Evolutionary conservation across 2,113 vertebrate genomes (phyloP).

Genomic region (Grus americana): DNA sequence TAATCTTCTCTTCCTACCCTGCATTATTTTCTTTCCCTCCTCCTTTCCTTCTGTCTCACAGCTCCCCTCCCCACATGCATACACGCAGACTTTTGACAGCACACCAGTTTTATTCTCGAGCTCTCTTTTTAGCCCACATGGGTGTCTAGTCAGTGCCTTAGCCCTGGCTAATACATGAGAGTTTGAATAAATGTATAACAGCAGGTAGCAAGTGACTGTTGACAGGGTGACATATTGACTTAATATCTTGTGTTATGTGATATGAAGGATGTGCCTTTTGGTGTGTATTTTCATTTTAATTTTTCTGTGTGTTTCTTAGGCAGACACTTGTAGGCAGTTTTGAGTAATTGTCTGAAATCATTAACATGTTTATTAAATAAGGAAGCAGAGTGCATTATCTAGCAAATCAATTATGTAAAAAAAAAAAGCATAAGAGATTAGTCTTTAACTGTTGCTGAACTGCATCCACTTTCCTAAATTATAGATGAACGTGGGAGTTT

Average conservation of each 20-base stretch:
- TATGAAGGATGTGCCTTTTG: conserved; percentile 82
- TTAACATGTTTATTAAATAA: conserved; percentile 86
- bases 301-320: conserved; percentile 71
- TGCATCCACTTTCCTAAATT: conserved; percentile 71
- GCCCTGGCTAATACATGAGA: conserved; percentile 69
- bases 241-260: conserved; percentile 77
- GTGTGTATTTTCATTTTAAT: conserved; percentile 77
- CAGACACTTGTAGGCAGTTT: conserved; percentile 79
- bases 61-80: conserved; percentile 40
- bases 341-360: conserved; percentile 82
- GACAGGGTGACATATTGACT: conserved; percentile 83
- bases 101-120: conserved; percentile 58
- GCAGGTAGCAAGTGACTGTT: conserved; percentile 81
- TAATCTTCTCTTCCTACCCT: conserved; percentile 67
- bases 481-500: conserved; percentile 56
- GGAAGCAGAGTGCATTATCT: conserved; percentile 81
- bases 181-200: conserved; percentile 80
- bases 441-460: conserved; percentile 77
- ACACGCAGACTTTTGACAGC: conserved; percentile 59
- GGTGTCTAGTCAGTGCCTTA: conserved; percentile 70
- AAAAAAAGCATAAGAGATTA: conserved; percentile 73
- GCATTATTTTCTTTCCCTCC: conserved; percentile 60
- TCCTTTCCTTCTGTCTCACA: conserved; percentile 68
- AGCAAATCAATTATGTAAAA: conserved; percentile 83
- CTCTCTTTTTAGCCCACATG: conserved; percentile 69